These are phyloP conservation scores for Drosophila nasuta DNA, from an alignment of 1,140 invertebrate genomes.

Conservation along the genomic window DNA sequence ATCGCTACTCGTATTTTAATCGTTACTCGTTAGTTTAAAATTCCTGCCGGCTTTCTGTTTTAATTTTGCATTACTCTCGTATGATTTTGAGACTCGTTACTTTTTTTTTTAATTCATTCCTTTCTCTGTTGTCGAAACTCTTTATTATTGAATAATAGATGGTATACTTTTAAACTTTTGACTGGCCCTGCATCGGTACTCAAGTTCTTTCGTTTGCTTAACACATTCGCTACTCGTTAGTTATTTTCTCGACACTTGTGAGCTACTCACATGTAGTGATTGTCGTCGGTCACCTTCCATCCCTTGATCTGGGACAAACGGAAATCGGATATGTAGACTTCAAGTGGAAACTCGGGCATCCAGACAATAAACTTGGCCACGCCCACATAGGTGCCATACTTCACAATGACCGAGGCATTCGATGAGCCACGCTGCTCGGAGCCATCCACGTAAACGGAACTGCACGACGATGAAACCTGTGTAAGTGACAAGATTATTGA, in stretches of 20 bases:
- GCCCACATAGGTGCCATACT: conserved; percentile 96
- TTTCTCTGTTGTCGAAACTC: too few relatives aligned
- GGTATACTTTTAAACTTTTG: too few relatives aligned
- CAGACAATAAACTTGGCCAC: conserved; percentile 96
- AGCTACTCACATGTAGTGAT: conserved; percentile 85
- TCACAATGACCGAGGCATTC: conserved; percentile 96
- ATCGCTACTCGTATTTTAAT: not conserved
- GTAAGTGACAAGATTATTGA: not conserved
- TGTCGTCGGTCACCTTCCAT: conserved; percentile 93
- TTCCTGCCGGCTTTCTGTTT: too few relatives aligned
- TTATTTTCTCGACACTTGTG: not conserved
- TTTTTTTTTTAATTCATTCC: too few relatives aligned
- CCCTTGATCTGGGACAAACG: conserved; percentile 96
- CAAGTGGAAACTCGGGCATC: conserved; percentile 97
- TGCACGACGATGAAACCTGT: conserved; percentile 97
- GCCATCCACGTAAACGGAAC: conserved; percentile 98
- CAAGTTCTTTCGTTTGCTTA: not conserved
- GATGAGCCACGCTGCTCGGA: conserved; percentile 97
- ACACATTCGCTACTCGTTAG: not conserved
- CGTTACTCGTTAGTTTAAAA: too few relatives aligned
- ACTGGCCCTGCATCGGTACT: too few relatives aligned
- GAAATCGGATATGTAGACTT: conserved; percentile 94
- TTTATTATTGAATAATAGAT: too few relatives aligned
- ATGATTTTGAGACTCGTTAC: too few relatives aligned
- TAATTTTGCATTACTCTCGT: too few relatives aligned